These are phyloP conservation scores for Toxonevra muliebris DNA, from an alignment of 2,888 invertebrate species.

Conservation along the genomic window DNA sequence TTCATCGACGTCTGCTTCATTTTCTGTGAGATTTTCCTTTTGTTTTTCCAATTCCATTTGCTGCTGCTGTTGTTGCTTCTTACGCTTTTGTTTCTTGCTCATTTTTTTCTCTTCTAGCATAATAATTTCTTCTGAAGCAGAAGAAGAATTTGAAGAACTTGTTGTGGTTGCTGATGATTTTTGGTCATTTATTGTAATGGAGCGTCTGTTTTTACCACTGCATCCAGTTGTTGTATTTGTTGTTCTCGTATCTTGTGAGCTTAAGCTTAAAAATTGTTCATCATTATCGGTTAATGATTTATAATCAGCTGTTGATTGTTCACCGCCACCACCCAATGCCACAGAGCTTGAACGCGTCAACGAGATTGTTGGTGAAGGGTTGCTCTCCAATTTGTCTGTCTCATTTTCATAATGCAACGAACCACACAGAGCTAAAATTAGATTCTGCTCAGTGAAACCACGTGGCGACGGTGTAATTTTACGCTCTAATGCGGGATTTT, in stretches of 20 bases:
- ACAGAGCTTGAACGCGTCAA: slow-evolving; percentile 30
- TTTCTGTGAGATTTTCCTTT: slow-evolving; percentile 33
- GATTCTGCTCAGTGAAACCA: slow-evolving; percentile 57
- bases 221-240: slow-evolving; percentile 42
- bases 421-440: slow-evolving; percentile 62
- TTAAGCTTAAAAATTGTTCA: slow-evolving; percentile 50
- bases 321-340: slow-evolving; percentile 21
- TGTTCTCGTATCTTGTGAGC: slow-evolving; percentile 45
- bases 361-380: slow-evolving; percentile 36
- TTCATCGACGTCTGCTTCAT: slow-evolving; percentile 55
- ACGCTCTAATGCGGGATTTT: slow-evolving; percentile 45
- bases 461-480: slow-evolving; percentile 51
- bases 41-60: slow-evolving; percentile 42
- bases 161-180: slow-evolving; percentile 33
- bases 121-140: slow-evolving; percentile 52
- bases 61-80: slow-evolving; percentile 41
- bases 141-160: slow-evolving; percentile 51
- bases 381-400: background rate
- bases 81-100: slow-evolving; percentile 56
- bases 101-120: slow-evolving; percentile 50
- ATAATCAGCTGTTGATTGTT: slow-evolving; percentile 41
- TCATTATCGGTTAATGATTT: slow-evolving; percentile 48
- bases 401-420: slow-evolving; percentile 59
- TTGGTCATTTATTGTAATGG: slow-evolving; percentile 41
- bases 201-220: background rate